These are phyloP conservation scores for Anoura caudifer DNA, from an alignment of 2,113 vertebrate genomes.

Conservation along the genomic window DNA sequence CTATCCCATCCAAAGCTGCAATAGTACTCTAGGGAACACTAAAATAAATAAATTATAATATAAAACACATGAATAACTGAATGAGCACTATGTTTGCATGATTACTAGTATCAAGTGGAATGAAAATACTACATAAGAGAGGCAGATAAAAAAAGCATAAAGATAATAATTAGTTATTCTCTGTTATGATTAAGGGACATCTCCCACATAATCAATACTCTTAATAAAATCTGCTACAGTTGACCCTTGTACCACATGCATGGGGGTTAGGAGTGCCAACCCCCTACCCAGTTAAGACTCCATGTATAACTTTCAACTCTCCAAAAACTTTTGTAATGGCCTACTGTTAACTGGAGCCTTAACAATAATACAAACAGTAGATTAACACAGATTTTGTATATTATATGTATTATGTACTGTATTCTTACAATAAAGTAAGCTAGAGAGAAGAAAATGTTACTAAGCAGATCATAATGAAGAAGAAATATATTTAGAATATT, in stretches of 20 bases:
- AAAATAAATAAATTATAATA: not conserved
- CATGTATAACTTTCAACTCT: not conserved
- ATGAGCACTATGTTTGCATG: not conserved
- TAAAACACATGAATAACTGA: not conserved
- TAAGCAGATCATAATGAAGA: not conserved
- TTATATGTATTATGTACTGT: not conserved
- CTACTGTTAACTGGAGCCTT: not conserved
- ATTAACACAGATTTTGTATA: not conserved
- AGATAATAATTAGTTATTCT: not conserved
- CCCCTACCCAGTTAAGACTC: not conserved
- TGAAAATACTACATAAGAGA: conserved; percentile 6
- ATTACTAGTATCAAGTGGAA: not conserved
- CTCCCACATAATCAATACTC: not conserved
- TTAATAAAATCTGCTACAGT: not conserved
- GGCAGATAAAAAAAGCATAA: not conserved
- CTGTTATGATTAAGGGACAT: not conserved
- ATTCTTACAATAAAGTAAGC: not conserved
- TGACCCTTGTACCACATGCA: not conserved
- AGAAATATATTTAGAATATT: not conserved
- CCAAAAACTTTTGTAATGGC: not conserved
- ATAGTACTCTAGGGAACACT: not conserved
- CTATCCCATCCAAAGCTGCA: not conserved
- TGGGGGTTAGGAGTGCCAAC: not conserved
- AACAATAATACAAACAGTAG: not conserved
- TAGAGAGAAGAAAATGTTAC: not conserved